Evolutionary conservation across 2,113 vertebrate species (phyloP).

Genomic region (Bagarius yarrelli): DNA sequence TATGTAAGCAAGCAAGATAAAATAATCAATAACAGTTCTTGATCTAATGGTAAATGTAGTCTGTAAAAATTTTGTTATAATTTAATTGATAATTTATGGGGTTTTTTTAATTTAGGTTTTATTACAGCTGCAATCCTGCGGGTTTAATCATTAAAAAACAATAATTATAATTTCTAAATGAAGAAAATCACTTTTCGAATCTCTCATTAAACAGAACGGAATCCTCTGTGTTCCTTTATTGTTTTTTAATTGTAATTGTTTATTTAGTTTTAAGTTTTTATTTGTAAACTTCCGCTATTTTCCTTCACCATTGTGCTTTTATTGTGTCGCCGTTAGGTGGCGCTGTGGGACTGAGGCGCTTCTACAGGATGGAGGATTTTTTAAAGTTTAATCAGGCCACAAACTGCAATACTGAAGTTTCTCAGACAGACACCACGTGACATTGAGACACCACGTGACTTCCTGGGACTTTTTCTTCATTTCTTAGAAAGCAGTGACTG

Average conservation of each 20-base stretch:
- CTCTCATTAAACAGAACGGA: neutral
- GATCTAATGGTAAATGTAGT: neutral
- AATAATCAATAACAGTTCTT: neutral
- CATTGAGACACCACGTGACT: constrained; percentile 15
- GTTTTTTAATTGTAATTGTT: too few species aligned
- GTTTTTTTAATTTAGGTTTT: neutral
- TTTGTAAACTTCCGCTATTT: neutral
- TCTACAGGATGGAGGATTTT: neutral
- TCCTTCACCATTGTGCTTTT: neutral
- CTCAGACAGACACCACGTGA: neutral
- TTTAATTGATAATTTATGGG: neutral
- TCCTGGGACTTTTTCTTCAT: neutral
- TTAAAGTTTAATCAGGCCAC: neutral
- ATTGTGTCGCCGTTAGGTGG: neutral
- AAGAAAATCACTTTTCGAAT: neutral
- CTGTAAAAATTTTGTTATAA: neutral
- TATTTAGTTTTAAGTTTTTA: too few species aligned
- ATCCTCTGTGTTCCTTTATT: neutral
- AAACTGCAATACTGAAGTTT: neutral
- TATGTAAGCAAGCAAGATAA: neutral
- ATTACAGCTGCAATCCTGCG: neutral
- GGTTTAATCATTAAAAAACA: neutral
- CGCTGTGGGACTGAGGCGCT: neutral
- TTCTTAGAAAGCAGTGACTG: constrained; percentile 13
- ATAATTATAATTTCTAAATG: neutral